Base-by-base conservation (phyloP, 2,888 invertebrate genomes). In the Bugulina stolonifera region DNA sequence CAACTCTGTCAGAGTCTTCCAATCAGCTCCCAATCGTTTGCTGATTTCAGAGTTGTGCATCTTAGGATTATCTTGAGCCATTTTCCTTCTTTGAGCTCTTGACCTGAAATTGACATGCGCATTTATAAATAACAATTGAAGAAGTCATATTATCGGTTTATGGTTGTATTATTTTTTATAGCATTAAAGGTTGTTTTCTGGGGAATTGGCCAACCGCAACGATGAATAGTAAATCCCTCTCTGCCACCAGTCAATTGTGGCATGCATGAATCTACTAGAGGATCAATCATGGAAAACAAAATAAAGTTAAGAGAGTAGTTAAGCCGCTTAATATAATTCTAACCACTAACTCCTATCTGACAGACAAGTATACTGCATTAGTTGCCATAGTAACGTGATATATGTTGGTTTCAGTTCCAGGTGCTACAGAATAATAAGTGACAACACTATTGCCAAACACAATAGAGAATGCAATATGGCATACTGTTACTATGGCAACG, bases 1-100 rank as follows among this genome's bases (percentile, higher is more conserved):
- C 2, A 92, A 88, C 82, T 98, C 98, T 76, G 92, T 92, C 73
- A 98, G 88, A 76, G 94, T 89, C 86, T 98, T 98, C 98, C 98
- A 98, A 85, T 98, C 96, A 71, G 95, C 94, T n/a, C 98, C 97
- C 73, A 98, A 88, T 72, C 97, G 89, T 85, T 98, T 97, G 32
- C 93, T 93, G 80, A 98, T 98, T 86, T 98, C 97, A 0, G 94
- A 94, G 81, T 97, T 97, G 86, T 97, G 97, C 96, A 97, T 97
- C 87, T 97, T 97, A 0, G 97, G 97, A 82, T 97, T 96, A 80
- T 97, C 96, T 75, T 94, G 95, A 0, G 98, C 98, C 96, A 98
- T 98, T 87, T 98, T 97, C 81, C 97, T 88, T 72, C 97, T 88
- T 83, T 97, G 96, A 0, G 96, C 97, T 14, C 97, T 88, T 54